phyloP scores from a whole-genome alignment of 2,888 invertebrate species.

The Electrophaes corylata region DNA sequence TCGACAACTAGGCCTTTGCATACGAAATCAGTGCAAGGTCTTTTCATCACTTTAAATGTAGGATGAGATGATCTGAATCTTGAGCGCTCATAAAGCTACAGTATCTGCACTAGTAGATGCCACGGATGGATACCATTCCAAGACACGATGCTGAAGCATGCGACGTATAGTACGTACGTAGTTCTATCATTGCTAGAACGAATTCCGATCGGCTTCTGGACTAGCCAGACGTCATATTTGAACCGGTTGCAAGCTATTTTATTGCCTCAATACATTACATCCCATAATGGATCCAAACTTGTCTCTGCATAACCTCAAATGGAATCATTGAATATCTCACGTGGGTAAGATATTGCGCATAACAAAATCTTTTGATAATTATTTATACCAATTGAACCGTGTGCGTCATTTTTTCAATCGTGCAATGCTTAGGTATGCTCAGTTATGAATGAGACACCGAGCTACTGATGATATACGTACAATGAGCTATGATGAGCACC shows the following conservation, averaged over 20 bases:
- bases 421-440: slow-evolving; percentile 24
- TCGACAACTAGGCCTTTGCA: slow-evolving; percentile 50
- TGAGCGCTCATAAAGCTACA: slow-evolving; percentile 21
- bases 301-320: slow-evolving; percentile 23
- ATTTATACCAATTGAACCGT: slow-evolving; percentile 34
- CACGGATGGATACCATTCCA: background rate
- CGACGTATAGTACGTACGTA: background rate
- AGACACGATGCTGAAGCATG: background rate
- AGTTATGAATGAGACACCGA: slow-evolving; percentile 21
- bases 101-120: background rate
- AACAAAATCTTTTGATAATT: slow-evolving; percentile 29
- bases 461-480: slow-evolving; percentile 17
- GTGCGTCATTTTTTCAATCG: slow-evolving; percentile 36
- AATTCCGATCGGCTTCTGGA: slow-evolving; percentile 16
- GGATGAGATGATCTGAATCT: slow-evolving; percentile 51
- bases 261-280: slow-evolving; percentile 19
- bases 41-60: slow-evolving; percentile 56
- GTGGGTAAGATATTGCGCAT: slow-evolving; percentile 30
- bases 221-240: slow-evolving; percentile 33
- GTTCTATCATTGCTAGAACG: slow-evolving; percentile 10
- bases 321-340: slow-evolving; percentile 14
- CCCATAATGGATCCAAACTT: slow-evolving; percentile 20
- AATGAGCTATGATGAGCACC: slow-evolving; percentile 37
- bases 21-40: slow-evolving; percentile 60
- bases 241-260: slow-evolving; percentile 36